A percentile compares a stretch with the other conserved stretches of the same genome.
Evolutionary conservation across 2,113 vertebrate species (phyloP).

Genomic region (Oncorhynchus gorbuscha): DNA sequence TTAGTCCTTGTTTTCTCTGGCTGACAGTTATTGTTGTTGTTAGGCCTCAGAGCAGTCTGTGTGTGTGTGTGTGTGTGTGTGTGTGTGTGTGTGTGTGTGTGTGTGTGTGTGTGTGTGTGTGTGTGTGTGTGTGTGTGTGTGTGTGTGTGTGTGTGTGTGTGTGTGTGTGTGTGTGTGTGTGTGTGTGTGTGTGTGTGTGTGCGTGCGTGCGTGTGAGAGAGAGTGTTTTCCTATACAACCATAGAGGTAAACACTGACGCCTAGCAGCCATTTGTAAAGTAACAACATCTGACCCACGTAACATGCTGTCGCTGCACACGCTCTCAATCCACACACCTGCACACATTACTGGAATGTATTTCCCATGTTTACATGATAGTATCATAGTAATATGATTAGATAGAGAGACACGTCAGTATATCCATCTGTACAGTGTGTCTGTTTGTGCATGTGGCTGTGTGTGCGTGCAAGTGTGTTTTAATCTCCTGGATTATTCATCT

Average conservation of each 20-base stretch:
- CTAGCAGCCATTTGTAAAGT: no score
- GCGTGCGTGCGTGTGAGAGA: background rate
- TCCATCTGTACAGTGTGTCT: background rate
- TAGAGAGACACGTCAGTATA: no score
- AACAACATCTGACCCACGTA: no score
- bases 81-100: background rate
- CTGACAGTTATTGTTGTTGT: slow-evolving; percentile 26
- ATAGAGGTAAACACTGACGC: no score
- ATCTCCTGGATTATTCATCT: slow-evolving; percentile 59
- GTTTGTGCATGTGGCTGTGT: slow-evolving; percentile 2
- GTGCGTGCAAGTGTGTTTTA: slow-evolving; percentile 20
- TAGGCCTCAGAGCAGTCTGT: slow-evolving; percentile 35
- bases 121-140: background rate
- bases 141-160: background rate
- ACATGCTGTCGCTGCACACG: no score
- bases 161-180: background rate
- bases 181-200: no score
- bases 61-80: slow-evolving; percentile 27
- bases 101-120: background rate
- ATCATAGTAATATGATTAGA: no score
- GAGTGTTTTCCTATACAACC: background rate
- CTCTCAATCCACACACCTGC: no score
- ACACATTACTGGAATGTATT: no score
- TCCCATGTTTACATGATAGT: no score
- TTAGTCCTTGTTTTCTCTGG: slow-evolving; percentile 41